Base-by-base conservation (phyloP, 53 echinoderm and acorn worm species). In the Paracentrotus lividus region DNA sequence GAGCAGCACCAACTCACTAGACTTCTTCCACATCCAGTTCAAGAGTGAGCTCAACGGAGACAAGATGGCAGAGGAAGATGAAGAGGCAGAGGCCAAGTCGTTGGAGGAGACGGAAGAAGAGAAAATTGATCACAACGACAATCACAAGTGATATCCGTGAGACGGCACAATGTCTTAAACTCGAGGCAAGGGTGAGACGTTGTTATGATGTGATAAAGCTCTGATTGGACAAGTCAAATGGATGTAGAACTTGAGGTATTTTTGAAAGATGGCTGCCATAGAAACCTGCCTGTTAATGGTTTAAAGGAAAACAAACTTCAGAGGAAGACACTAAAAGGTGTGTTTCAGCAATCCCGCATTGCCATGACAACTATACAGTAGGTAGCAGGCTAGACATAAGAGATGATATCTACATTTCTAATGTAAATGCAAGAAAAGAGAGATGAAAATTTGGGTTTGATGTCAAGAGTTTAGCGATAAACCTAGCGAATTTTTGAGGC, bases 1-100 rank as follows among this genome's bases (percentile, higher is more conserved):
- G 33, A 99, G 99, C 94, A 99, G 99, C 94, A 96, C 99, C 86
- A 99, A 99, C 93, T 99, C 99, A 21, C 93, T 99, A 51, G 99
- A 99, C 93, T 99, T 99, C 95, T 99, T 99, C 93, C 93, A 96
- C 69, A 95, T 99, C 85, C 95, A 94, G 65, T 98, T 98, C 95
- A 89, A 72, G 38, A 95, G 95, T 67, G 98, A 98, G 94, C 92
- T 93, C 40, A 57, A 85, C 18, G 90, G 86, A 38, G 93, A 49
- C 27, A 85, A 92, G 54, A 72, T 95, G n/a, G 44, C 91, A 0
- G 96, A 95, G 84, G 93, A 94, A 54, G 90, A 93, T 14, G 93
- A 95, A 44, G 92, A 55, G 32, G 6, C 45, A 4, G 75, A 29
- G 7, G 90, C 45, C 24, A 49, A 38, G 53, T 14, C 21, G 24